Evolutionary conservation across 2,888 invertebrate genomes (phyloP).

Genomic region (Cantharis lateralis): DNA sequence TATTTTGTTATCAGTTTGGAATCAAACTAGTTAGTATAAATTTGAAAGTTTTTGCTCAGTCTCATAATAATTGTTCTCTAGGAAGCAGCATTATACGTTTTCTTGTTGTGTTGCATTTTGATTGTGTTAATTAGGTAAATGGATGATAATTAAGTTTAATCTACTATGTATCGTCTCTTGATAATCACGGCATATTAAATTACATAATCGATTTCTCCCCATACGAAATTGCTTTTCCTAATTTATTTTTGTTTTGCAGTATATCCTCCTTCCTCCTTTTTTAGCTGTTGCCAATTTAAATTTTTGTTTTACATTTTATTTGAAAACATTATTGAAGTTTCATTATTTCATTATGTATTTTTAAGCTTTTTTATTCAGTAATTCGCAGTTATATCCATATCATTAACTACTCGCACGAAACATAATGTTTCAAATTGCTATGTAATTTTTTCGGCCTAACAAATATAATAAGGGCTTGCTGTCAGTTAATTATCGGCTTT

Average conservation of each 20-base stretch:
- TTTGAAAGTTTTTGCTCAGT: background rate
- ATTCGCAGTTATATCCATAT: constrained; percentile 22
- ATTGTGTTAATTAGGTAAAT: constrained; percentile 26
- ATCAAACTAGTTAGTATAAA: background rate
- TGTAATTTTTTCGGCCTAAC: constrained; percentile 21
- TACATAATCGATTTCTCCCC: constrained; percentile 23
- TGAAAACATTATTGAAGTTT: constrained; percentile 15
- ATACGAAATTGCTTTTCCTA: constrained; percentile 20
- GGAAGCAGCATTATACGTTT: background rate
- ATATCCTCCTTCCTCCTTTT: background rate
- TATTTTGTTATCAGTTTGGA: background rate
- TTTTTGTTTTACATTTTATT: constrained; percentile 6
- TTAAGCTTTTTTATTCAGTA: constrained; percentile 14
- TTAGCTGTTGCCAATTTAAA: constrained; percentile 4
- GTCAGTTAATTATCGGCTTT: constrained; percentile 19
- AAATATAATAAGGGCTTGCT: constrained; percentile 12
- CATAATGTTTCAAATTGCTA: constrained; percentile 16
- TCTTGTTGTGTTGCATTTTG: constrained; percentile 5
- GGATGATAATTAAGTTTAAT: constrained; percentile 18
- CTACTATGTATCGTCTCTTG: constrained; percentile 24
- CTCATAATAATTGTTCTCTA: background rate
- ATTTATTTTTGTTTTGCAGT: constrained; percentile 3
- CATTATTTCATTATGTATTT: constrained; percentile 15
- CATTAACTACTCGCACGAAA: constrained; percentile 23
- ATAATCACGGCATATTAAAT: constrained; percentile 28